These are phyloP conservation scores for Petrocephalus schoutedeni DNA, from an alignment of 2,797 vertebrate genomes.

Conservation along the genomic window DNA sequence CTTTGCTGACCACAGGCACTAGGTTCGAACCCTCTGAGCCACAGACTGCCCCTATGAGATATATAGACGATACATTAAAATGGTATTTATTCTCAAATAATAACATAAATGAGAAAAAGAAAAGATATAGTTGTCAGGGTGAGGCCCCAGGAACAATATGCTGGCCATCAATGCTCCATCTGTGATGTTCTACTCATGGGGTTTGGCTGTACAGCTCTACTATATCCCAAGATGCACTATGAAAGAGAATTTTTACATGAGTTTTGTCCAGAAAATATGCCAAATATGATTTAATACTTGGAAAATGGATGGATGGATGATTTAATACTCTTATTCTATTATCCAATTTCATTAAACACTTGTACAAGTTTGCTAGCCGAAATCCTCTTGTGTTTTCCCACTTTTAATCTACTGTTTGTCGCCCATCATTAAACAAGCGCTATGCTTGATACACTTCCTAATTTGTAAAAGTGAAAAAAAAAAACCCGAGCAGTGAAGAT, in stretches of 20 bases:
- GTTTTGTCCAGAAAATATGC: background rate
- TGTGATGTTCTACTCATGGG: background rate
- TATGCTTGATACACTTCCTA: background rate
- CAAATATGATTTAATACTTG: background rate
- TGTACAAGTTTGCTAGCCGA: background rate
- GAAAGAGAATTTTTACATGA: background rate
- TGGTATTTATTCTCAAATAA: background rate
- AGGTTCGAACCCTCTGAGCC: background rate
- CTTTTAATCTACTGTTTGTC: background rate
- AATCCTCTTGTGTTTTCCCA: background rate
- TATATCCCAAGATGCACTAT: background rate
- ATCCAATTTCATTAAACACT: background rate
- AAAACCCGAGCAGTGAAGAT: background rate
- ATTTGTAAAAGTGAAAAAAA: background rate
- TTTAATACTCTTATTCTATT: background rate
- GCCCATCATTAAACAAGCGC: background rate
- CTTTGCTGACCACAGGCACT: background rate
- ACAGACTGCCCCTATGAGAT: background rate
- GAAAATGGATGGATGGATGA: too few species aligned
- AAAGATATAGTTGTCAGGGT: background rate
- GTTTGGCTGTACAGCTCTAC: background rate
- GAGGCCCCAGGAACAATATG: background rate
- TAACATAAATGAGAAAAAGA: background rate
- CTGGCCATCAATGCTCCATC: background rate
- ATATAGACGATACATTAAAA: background rate